These are phyloP conservation scores for Diplogasteroides magnus DNA, from an alignment of 1,140 invertebrate species.

Conservation along the genomic window DNA sequence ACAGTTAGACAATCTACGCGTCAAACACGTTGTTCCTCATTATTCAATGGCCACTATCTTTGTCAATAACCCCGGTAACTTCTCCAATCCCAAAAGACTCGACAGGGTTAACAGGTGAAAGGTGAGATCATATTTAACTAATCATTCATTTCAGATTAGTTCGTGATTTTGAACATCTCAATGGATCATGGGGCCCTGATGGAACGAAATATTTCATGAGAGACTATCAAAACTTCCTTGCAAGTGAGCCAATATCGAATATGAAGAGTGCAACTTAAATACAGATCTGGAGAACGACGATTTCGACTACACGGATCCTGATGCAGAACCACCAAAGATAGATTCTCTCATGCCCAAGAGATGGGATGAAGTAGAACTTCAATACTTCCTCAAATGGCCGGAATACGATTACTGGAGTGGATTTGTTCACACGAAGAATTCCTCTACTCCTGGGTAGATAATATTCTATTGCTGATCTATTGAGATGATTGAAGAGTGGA, in stretches of 20 bases:
- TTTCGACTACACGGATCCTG: constrained; percentile 27
- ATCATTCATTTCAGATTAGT: constrained; percentile 33
- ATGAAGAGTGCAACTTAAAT: neutral
- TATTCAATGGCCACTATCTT: constrained; percentile 53
- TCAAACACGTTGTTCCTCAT: constrained; percentile 50
- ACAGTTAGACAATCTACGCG: constrained; percentile 48
- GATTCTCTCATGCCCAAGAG: no score
- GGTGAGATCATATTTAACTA: no score
- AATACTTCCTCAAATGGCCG: constrained; percentile 47
- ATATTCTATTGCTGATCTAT: neutral
- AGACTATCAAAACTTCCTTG: constrained; percentile 42
- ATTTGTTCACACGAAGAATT: constrained; percentile 46
- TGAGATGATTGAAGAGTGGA: constrained; percentile 29
- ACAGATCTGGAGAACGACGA: constrained; percentile 36
- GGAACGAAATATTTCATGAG: constrained; percentile 54
- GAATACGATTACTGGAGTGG: constrained; percentile 49
- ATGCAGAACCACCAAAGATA: constrained; percentile 17
- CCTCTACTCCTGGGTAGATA: no score
- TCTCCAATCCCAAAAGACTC: constrained; percentile 44
- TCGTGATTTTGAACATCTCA: constrained; percentile 42
- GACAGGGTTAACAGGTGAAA: constrained; percentile 35
- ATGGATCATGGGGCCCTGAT: constrained; percentile 47
- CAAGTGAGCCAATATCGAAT: neutral
- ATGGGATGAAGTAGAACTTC: constrained; percentile 45
- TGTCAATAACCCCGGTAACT: constrained; percentile 49